These are phyloP conservation scores for Platerodrilus igneus DNA, from an alignment of 2,888 invertebrate species.

Conservation along the genomic window DNA sequence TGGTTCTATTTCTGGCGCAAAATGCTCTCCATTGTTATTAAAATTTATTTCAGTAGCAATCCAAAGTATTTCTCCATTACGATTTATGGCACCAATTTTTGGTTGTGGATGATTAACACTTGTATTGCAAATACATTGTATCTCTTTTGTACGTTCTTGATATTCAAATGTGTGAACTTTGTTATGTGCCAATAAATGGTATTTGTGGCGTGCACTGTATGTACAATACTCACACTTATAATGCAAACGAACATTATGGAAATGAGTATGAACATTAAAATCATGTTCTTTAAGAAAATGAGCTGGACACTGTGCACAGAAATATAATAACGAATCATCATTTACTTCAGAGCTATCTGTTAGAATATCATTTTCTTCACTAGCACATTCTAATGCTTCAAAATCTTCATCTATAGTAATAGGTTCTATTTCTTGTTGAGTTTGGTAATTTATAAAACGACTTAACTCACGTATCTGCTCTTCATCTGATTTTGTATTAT, in stretches of 20 bases:
- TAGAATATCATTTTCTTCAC: conserved; percentile 27
- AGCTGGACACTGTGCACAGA: conserved; percentile 80
- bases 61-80: conserved; percentile 47
- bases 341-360: conserved; percentile 33
- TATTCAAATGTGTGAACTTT: conserved; percentile 73
- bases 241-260: conserved; percentile 60
- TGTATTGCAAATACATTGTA: conserved; percentile 61
- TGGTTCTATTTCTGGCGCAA: conserved; percentile 28
- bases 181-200: conserved; percentile 63
- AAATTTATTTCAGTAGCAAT: conserved; percentile 44
- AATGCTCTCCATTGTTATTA: conserved; percentile 26
- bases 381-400: conserved; percentile 35
- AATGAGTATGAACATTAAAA: conserved; percentile 65
- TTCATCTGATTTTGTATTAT: conserved; percentile 60
- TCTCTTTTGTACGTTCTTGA: conserved; percentile 67
- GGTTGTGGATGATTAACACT: conserved; percentile 64
- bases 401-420: conserved; percentile 34
- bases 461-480: conserved; percentile 57
- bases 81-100: conserved; percentile 44
- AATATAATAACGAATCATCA: conserved; percentile 54
- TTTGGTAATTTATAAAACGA: conserved; percentile 28
- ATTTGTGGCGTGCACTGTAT: conserved; percentile 68
- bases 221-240: conserved; percentile 73
- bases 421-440: conserved; percentile 20
- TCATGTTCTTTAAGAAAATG: conserved; percentile 75